Base-by-base conservation (phyloP, 2,797 vertebrate species). In the Oophaga sylvatica region DNA sequence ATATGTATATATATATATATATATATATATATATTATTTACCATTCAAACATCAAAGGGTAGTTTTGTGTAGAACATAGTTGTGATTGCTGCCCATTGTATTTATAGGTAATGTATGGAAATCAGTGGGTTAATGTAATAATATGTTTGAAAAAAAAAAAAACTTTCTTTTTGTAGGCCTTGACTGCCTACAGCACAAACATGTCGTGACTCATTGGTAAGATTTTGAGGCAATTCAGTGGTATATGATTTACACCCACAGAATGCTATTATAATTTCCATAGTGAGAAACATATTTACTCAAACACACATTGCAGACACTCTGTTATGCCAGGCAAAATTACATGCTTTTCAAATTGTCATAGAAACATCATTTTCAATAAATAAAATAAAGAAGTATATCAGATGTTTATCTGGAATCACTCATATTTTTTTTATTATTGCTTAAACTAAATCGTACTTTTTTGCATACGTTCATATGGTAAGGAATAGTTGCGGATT, bases 191-290 rank as follows among this genome's bases (percentile, higher is more conserved):
- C 65, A 76, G 19, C 83, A 88, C 29, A 88, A 85, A 89, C 83
- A 89, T 35, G 59, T 82, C 22, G 78, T 89, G 87, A 89, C 70
- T 89, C 87, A 85, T 78, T 73, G 60, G 53, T 60, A 81, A 81
- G 79, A 81, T 77, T 76, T 82, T 89, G 57, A 81, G 78, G 76
- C 48, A 60, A n/a, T 84, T 84, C 63, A 71, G 65, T 80, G 45
- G 78, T 89, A 84, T 81, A 81, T 88, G 87, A 88, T 88, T 85
- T 89, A 89, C 87, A 81, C 87, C 87, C 87, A 89, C 87, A 77
- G 87, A 81, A 85, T 89, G 83, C 83, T 81, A 81, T 85, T 85
- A 85, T 89, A 81, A 89, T 82, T 89, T 85, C 83, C 79, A 85
- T 77, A 85, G 70, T 45, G 77, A 85, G 87, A 84, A 82, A 80